Evolutionary conservation across 2,797 vertebrate species (phyloP).

Genomic region (Novumbra hubbsi): DNA sequence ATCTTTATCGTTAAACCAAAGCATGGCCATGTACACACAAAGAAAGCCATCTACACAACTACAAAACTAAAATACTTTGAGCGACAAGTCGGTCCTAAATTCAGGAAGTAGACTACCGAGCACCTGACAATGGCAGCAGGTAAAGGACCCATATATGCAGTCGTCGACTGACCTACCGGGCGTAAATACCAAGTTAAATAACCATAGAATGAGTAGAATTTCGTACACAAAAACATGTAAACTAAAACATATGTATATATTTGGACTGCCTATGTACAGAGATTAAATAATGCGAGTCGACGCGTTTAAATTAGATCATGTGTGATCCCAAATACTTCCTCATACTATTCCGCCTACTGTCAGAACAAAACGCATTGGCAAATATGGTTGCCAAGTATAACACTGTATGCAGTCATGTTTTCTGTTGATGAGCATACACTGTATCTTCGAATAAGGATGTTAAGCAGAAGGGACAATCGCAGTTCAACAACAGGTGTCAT

Average conservation of each 20-base stretch:
- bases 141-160: neutral
- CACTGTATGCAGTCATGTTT: neutral
- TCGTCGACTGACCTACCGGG: neutral
- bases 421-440: neutral
- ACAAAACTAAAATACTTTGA: neutral
- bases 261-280: neutral
- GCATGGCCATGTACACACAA: too few species aligned
- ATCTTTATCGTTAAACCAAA: neutral
- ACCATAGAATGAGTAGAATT: neutral
- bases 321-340: conserved; percentile 10
- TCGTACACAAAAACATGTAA: neutral
- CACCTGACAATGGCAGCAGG: conserved; percentile 8
- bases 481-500: conserved; percentile 73
- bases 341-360: conserved; percentile 1
- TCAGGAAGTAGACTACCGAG: conserved; percentile 7
- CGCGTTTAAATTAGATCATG: neutral
- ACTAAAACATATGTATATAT: neutral
- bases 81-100: neutral
- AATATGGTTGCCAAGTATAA: neutral
- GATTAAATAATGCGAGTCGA: neutral
- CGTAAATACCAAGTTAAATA: neutral
- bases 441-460: neutral
- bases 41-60: too few species aligned
- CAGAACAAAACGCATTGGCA: neutral
- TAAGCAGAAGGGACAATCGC: neutral